Evolutionary conservation across 2,797 vertebrate genomes (phyloP), one percentile per base, ranked within the genome.

Genomic region (Falco rusticolus): DNA sequence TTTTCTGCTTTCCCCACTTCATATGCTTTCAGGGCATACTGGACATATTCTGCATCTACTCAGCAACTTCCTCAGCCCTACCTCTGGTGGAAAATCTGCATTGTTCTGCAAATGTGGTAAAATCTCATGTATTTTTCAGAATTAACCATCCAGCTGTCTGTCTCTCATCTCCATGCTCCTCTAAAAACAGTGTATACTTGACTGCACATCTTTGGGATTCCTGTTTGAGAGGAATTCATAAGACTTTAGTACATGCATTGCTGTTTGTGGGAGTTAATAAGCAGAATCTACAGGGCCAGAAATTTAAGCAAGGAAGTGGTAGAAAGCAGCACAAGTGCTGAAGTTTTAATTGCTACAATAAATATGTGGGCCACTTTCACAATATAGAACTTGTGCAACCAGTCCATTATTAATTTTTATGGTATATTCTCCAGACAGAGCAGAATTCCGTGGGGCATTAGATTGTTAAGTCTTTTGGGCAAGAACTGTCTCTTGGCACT

Each of bases 341-440:
- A 94, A 89, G 76, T 91, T 90, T 94, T 85, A 93, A 95, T 87
- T 90, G 78, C 79, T 84, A 24, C 47, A 84, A 79, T 94, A 96
- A 96, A 96, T 94, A 94, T 16, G 6, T 76, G 69, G 34, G n/a
- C 54, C 50, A 29, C 39, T 88, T 91, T 84, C 54, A 66, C 34
- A 61, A 33, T 48, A 69, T 18, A 85, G 85, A 78, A 88, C 47
- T 90, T 90, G 47, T 61, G 34, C 80, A 51, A 89, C 34, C 21
- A 63, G 77, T 94, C 95, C 64, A 75, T 92, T 91, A 89, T 87
- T 96, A 85, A 59, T 94, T 96, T 96, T 96, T 93, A 84, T 90
- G 59, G 26, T 79, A 5, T 90, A 93, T 86, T 91, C 87, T 95
- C 82, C 82, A 86, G 89, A 86, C 51, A 92, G 65, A 88, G 39